phyloP scores from a whole-genome alignment of 2,888 invertebrate genomes.

The Acanthoscelides obtectus region DNA sequence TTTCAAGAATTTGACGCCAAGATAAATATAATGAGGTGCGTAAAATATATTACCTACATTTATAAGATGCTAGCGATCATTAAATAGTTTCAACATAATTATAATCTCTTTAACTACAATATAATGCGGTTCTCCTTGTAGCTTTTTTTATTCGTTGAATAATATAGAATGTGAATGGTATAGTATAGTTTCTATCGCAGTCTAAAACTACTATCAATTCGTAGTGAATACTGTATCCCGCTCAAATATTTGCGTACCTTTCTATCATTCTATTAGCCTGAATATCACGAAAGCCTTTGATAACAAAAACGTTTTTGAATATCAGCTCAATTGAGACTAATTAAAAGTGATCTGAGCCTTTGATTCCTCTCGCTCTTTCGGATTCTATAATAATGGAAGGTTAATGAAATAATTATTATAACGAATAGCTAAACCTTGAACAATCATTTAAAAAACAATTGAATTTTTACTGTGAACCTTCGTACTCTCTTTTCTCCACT shows the following conservation, averaged over 20 bases:
- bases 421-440: not conserved
- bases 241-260: too few species aligned
- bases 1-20: not conserved
- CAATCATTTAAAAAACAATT: not conserved
- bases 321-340: not conserved
- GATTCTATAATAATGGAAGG: not conserved
- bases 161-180: not conserved
- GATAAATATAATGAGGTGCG: not conserved
- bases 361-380: not conserved
- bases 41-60: not conserved
- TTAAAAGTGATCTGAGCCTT: not conserved
- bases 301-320: too few species aligned
- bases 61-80: not conserved
- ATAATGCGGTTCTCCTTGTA: not conserved
- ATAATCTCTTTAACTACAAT: not conserved
- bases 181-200: not conserved
- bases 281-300: not conserved
- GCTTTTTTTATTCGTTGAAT: not conserved
- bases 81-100: not conserved
- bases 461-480: not conserved
- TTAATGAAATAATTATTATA: not conserved
- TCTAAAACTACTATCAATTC: too few species aligned
- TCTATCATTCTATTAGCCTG: not conserved
- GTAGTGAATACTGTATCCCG: too few species aligned
- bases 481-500: too few species aligned